A percentile compares a stretch with the other conserved stretches of the same genome.
Conservation (phyloP, 2,797 vertebrate species). For the Glyptemys insculpta region DNA sequence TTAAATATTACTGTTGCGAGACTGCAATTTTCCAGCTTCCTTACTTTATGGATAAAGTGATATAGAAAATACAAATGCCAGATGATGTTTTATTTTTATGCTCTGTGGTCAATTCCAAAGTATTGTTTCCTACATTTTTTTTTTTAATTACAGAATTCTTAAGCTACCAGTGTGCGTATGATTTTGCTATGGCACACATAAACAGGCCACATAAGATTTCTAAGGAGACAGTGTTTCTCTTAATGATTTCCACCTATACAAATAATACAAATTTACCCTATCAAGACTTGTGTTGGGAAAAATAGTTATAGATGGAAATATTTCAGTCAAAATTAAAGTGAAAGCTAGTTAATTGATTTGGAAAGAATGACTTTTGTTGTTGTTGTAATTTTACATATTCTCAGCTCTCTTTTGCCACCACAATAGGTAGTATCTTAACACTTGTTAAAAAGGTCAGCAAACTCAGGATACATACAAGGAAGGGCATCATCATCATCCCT, state of each 20-base stretch:
- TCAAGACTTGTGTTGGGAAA: neutral
- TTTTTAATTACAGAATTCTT: neutral
- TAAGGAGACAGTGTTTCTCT: neutral
- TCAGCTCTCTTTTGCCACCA: neutral
- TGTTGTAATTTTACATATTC: neutral
- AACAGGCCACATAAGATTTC: neutral
- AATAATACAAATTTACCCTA: neutral
- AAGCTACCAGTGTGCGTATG: neutral
- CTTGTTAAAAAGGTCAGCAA: neutral
- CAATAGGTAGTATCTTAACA: neutral
- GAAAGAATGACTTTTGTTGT: neutral
- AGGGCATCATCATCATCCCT: neutral
- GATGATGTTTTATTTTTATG: neutral
- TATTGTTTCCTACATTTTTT: neutral
- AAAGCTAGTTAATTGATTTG: neutral
- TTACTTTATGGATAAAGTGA: neutral
- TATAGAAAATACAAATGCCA: neutral
- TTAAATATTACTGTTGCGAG: neutral
- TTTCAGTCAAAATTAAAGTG: neutral
- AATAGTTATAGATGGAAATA: neutral
- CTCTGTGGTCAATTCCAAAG: neutral
- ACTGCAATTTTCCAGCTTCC: neutral
- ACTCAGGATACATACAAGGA: neutral
- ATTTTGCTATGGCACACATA: neutral
- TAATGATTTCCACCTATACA: neutral